Conservation (phyloP, 2,888 invertebrate species). For the Chaitophorus viminalis region DNA sequence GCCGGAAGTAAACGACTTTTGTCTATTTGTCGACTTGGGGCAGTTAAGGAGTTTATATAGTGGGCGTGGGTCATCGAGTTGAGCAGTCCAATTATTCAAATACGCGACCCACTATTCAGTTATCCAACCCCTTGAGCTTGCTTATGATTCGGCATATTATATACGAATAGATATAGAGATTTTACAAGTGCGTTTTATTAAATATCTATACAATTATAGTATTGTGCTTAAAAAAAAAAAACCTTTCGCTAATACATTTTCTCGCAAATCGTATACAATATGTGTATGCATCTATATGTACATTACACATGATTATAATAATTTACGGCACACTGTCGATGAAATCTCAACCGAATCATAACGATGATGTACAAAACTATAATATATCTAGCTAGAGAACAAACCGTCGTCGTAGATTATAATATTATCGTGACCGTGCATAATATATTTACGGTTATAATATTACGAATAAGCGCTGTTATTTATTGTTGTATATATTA, state of each 20-base stretch:
- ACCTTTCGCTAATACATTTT: no score
- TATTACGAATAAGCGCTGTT: slow-evolving; percentile 11
- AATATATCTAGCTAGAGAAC: not conserved
- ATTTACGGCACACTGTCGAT: not conserved
- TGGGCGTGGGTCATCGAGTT: slow-evolving; percentile 31
- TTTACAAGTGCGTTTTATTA: slow-evolving; percentile 21
- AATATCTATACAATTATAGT: slow-evolving; percentile 1
- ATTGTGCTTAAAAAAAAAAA: not conserved
- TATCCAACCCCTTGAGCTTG: slow-evolving; percentile 23
- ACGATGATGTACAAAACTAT: slow-evolving; percentile 3
- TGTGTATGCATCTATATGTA: no score
- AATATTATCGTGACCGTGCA: not conserved
- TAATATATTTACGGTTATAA: not conserved
- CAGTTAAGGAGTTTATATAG: not conserved
- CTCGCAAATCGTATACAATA: no score
- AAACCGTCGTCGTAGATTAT: not conserved
- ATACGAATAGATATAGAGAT: slow-evolving; percentile 3
- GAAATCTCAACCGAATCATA: not conserved
- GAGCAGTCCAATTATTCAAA: slow-evolving; percentile 44
- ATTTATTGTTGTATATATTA: not conserved
- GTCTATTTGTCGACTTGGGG: not conserved
- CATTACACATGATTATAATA: not conserved
- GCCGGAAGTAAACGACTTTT: slow-evolving; percentile 30
- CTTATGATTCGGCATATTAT: slow-evolving; percentile 1
- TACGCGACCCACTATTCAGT: slow-evolving; percentile 29